Evolutionary conservation across 2,113 vertebrate genomes (phyloP).

Genomic region (Azemiops feae): DNA sequence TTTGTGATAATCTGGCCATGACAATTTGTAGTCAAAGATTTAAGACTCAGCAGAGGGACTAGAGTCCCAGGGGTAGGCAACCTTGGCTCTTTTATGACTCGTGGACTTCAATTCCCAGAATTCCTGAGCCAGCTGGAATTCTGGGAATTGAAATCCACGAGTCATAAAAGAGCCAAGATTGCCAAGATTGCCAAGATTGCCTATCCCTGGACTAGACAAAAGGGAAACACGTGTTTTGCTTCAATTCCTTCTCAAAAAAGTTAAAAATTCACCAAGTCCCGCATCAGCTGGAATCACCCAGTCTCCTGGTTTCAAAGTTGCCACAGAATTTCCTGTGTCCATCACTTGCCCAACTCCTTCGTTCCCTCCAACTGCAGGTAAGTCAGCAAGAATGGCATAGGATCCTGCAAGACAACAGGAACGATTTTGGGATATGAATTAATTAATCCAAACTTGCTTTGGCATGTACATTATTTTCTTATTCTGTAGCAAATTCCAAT

Average conservation of each 20-base stretch:
- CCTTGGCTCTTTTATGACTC: too few species aligned
- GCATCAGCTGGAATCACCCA: constrained; percentile 83
- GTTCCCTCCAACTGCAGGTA: constrained; percentile 90
- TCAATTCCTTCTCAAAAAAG: not conserved
- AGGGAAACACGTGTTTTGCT: not conserved
- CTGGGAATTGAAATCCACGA: too few species aligned
- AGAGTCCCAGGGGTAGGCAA: too few species aligned
- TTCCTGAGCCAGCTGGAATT: too few species aligned
- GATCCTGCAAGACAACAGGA: constrained; percentile 71
- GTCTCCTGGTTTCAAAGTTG: constrained; percentile 77
- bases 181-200: too few species aligned
- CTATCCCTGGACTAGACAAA: not conserved
- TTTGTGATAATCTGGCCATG: not conserved
- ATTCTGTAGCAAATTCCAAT: not conserved
- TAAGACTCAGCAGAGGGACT: not conserved
- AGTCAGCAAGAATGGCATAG: constrained; percentile 79
- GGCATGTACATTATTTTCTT: not conserved
- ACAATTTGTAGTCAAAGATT: not conserved
- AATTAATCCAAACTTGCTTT: not conserved
- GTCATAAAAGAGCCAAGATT: too few species aligned
- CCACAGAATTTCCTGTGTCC: constrained; percentile 80
- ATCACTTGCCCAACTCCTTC: constrained; percentile 89
- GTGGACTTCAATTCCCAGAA: too few species aligned
- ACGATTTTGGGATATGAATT: not conserved
- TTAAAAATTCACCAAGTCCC: constrained; percentile 77